These are phyloP conservation scores for Thalassaphorura encarpata DNA, from an alignment of 1,140 invertebrate species.

Conservation along the genomic window DNA sequence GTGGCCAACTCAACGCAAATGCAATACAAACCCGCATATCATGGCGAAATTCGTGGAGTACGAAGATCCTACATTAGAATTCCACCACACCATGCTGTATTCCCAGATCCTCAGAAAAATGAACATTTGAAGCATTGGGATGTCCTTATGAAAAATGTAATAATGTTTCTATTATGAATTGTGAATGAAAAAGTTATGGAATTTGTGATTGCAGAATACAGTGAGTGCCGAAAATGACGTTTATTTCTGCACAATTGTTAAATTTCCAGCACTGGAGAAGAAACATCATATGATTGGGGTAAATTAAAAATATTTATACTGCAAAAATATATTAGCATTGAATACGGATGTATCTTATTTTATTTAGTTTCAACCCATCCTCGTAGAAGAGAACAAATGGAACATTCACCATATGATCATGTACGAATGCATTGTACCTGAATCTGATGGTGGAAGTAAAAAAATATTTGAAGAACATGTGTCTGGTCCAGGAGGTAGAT, in stretches of 20 bases:
- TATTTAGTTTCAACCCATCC: constrained; percentile 55
- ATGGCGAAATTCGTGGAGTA: constrained; percentile 50
- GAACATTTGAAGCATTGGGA: constrained; percentile 17
- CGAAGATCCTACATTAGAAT: constrained; percentile 50
- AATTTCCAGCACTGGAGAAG: constrained; percentile 50
- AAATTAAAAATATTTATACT: constrained; percentile 31
- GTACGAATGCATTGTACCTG: constrained; percentile 57
- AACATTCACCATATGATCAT: constrained; percentile 70
- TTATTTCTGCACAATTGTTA: constrained; percentile 80
- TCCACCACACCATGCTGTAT: background rate
- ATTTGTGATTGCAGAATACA: constrained; percentile 7
- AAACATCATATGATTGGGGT: constrained; percentile 73
- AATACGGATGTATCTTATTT: constrained; percentile 3
- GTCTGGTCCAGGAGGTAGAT: constrained; percentile 47
- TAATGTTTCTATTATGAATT: background rate
- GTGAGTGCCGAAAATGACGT: constrained; percentile 33
- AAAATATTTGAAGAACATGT: constrained; percentile 48
- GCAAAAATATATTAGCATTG: constrained; percentile 1
- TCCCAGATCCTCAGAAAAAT: constrained; percentile 10
- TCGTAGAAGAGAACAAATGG: constrained; percentile 39
- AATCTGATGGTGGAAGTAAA: constrained; percentile 6
- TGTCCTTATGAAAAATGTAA: constrained; percentile 19
- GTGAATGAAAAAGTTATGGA: background rate
- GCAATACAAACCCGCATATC: constrained; percentile 37
- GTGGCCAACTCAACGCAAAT: constrained; percentile 38